A percentile compares a stretch with the other conserved stretches of the same genome.
These are phyloP conservation scores for Siphlonurus alternatus DNA, from an alignment of 2,888 invertebrate species.

Conservation along the genomic window DNA sequence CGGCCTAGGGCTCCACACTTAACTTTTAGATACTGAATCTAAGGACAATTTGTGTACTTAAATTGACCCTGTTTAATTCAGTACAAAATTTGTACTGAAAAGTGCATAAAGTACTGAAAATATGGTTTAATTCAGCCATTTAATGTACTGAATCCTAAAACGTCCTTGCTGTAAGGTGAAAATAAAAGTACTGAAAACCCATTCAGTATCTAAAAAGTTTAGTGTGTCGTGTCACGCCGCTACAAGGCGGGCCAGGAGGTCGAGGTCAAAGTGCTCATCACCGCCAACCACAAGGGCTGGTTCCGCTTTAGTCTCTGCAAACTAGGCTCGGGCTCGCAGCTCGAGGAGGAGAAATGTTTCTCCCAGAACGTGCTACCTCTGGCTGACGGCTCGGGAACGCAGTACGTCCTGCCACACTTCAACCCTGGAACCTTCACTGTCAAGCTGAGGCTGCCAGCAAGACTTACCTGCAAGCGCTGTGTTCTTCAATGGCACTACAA, in stretches of 20 bases:
- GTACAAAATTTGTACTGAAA: too few relatives aligned
- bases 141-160: too few relatives aligned
- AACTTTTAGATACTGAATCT: too few relatives aligned
- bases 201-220: too few relatives aligned
- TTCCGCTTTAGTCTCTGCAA: slow-evolving; percentile 15
- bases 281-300: slow-evolving; percentile 17
- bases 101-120: too few relatives aligned
- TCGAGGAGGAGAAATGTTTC: slow-evolving; percentile 21
- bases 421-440: slow-evolving; percentile 5
- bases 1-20: slow-evolving; percentile 13
- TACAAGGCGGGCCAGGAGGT: slow-evolving; percentile 14
- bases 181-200: too few relatives aligned
- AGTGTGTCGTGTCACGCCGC: too few relatives aligned
- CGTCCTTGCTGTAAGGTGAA: too few relatives aligned
- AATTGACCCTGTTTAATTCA: too few relatives aligned
- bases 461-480: slow-evolving; percentile 15
- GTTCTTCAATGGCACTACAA: slow-evolving; percentile 17
- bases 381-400: slow-evolving; percentile 8
- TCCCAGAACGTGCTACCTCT: slow-evolving; percentile 14
- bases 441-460: slow-evolving; percentile 12
- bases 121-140: too few relatives aligned
- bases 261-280: slow-evolving; percentile 15
- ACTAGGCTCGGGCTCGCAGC: slow-evolving; percentile 14
- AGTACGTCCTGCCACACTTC: not conserved
- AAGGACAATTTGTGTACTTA: too few relatives aligned